Evolutionary conservation across 1,140 invertebrate species (phyloP).

Genomic region (Polyergus mexicanus): DNA sequence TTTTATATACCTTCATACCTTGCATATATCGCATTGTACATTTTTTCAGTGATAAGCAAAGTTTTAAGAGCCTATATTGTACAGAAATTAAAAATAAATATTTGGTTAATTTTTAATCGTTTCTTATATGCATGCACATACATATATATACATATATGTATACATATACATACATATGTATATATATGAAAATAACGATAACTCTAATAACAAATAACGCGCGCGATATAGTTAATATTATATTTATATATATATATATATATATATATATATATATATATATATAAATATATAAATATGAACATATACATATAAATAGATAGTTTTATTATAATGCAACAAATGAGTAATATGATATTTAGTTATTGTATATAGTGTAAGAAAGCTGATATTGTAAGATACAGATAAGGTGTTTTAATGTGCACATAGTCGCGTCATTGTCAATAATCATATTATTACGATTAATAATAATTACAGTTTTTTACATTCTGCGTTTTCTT

Average conservation of each 20-base stretch:
- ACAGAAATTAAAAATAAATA: slow-evolving; percentile 80
- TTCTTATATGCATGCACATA: slow-evolving; percentile 63
- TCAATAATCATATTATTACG: slow-evolving; percentile 87
- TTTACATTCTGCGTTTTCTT: slow-evolving; percentile 74
- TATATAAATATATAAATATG: slow-evolving; percentile 60
- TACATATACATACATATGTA: slow-evolving; percentile 49
- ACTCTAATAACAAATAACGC: slow-evolving; percentile 70
- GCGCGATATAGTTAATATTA: slow-evolving; percentile 79
- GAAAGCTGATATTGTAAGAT: slow-evolving; percentile 88
- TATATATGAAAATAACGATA: slow-evolving; percentile 61
- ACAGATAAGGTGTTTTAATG: slow-evolving; percentile 88
- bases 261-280: slow-evolving; percentile 10
- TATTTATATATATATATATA: slow-evolving; percentile 31
- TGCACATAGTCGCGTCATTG: slow-evolving; percentile 88
- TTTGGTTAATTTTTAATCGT: slow-evolving; percentile 82
- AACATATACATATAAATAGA: slow-evolving; percentile 70
- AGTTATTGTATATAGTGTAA: slow-evolving; percentile 87
- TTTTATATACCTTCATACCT: slow-evolving; percentile 63
- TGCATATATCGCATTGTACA: slow-evolving; percentile 75
- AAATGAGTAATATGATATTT: slow-evolving; percentile 85
- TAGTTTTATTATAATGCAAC: slow-evolving; percentile 83
- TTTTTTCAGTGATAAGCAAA: slow-evolving; percentile 81
- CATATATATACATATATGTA: slow-evolving; percentile 38
- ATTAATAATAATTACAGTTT: slow-evolving; percentile 87
- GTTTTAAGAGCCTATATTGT: slow-evolving; percentile 85